Evolutionary conservation across 2,888 invertebrate species (phyloP).

Genomic region (Chalcis sispes): DNA sequence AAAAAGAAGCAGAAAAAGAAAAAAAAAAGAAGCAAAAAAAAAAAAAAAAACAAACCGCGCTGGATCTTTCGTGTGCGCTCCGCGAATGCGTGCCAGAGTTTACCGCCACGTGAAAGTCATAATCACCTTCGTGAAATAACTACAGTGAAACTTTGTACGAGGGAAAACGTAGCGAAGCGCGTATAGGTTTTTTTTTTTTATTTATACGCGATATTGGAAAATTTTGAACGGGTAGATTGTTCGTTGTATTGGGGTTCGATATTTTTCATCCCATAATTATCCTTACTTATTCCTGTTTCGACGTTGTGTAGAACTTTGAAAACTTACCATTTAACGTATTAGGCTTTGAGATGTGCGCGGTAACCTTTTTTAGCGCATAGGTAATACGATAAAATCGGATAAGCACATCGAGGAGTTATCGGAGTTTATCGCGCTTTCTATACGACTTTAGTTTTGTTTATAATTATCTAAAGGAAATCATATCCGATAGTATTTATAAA

Average conservation of each 20-base stretch:
- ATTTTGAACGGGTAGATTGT: no score
- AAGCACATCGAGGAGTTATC: background rate
- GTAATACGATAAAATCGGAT: conserved; percentile 27
- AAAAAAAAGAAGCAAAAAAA: no score
- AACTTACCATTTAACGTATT: no score
- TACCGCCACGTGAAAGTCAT: conserved; percentile 49
- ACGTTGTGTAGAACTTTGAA: conserved; percentile 3
- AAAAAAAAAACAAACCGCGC: conserved; percentile 13
- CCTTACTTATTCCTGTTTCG: background rate
- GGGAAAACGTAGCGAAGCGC: conserved; percentile 4
- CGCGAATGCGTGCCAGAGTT: conserved; percentile 21
- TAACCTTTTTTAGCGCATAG: no score
- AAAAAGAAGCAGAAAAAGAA: no score
- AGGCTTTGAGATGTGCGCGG: no score
- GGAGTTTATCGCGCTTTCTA: conserved; percentile 40
- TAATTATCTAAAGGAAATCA: conserved; percentile 4
- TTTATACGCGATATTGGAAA: background rate
- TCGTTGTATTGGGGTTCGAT: background rate
- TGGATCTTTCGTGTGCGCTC: conserved; percentile 24
- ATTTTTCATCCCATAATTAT: background rate
- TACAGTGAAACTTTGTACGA: conserved; percentile 50
- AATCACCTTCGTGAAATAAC: conserved; percentile 46
- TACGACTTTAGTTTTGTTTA: conserved; percentile 6
- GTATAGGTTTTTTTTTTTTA: no score
- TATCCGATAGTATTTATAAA: background rate